Evolutionary conservation across 2,113 vertebrate genomes (phyloP), one percentile per base, ranked within the genome.

Genomic region (Sylvia atricapilla): DNA sequence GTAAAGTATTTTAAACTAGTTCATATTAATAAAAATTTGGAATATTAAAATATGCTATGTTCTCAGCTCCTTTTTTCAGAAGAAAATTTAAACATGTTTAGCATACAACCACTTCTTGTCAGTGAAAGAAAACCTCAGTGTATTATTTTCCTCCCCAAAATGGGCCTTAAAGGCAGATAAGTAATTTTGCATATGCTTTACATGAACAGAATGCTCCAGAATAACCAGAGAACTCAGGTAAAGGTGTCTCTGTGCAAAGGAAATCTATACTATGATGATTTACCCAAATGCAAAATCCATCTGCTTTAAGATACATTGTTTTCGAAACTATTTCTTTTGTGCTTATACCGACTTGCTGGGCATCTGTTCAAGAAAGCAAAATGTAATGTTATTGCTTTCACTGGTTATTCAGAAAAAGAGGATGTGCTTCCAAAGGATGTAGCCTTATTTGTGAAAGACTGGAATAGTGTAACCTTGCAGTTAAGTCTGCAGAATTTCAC

Each of bases 101-200:
- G 15, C 37, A 47, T 55, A 52, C 31, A 86, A 23, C 33, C 6
- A 21, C 10, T 77, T 93, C 23, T 72, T 91, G 44, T 75, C 39
- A 67, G 35, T 80, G 68, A 64, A 78, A 85, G 63, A 76, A 49
- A 10, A 49, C 12, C 1, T 10, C 15, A 1, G 1, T 63, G 2
- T 47, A 64, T 84, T 84, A 41, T 90, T 88, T 90, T 93, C 80
- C 78, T 52, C 78, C 8, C 23, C 15, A 10, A 62, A 72, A 79
- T 53, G 74, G 58, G 55, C 68, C 76, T 83, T 77, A 60, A 85
- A 88, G 44, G 35, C 62, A 56, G 16, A 18, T 60, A 93, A 96
- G 44, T 94, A 84, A 74, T 94, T 93, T 88, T 88, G 24, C 75
- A 95, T 89, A 67, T 88, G 68, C 68, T 93, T 73, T 67, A 19